Evolutionary conservation across 2,113 vertebrate genomes (phyloP).

Genomic region (Trematocara zebra): DNA sequence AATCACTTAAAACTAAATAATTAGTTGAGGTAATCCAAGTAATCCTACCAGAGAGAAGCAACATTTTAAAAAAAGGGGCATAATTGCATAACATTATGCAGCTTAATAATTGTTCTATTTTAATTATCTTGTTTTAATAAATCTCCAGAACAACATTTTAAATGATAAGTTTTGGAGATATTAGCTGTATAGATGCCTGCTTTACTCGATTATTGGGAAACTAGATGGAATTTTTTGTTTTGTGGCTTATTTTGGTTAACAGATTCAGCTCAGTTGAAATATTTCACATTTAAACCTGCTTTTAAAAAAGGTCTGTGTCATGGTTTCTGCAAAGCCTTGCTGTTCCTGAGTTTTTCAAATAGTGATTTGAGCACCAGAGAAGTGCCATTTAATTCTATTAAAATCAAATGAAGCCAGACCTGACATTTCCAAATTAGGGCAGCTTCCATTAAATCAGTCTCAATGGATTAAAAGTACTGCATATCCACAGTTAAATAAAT

Average conservation of each 20-base stretch:
- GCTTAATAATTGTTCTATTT: background rate
- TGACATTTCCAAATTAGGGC: background rate
- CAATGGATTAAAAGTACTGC: background rate
- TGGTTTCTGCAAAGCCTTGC: background rate
- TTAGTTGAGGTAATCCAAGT: background rate
- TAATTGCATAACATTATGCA: background rate
- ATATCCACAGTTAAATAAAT: background rate
- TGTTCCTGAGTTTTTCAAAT: background rate
- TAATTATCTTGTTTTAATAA: background rate
- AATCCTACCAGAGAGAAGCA: background rate
- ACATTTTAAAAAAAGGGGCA: background rate
- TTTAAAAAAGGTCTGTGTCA: background rate
- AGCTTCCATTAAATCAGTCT: background rate
- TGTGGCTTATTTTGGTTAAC: background rate
- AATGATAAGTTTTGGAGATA: background rate
- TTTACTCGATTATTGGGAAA: background rate
- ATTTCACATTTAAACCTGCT: background rate
- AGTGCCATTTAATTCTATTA: background rate
- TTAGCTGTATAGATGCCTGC: background rate
- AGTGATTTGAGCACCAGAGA: background rate
- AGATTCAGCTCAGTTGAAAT: background rate
- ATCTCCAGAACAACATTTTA: background rate
- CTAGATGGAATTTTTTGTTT: background rate
- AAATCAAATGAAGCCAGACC: background rate
- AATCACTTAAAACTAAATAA: background rate